Evolutionary conservation across 2,888 invertebrate species (phyloP).

Genomic region (Orthonychiurus folsomi): DNA sequence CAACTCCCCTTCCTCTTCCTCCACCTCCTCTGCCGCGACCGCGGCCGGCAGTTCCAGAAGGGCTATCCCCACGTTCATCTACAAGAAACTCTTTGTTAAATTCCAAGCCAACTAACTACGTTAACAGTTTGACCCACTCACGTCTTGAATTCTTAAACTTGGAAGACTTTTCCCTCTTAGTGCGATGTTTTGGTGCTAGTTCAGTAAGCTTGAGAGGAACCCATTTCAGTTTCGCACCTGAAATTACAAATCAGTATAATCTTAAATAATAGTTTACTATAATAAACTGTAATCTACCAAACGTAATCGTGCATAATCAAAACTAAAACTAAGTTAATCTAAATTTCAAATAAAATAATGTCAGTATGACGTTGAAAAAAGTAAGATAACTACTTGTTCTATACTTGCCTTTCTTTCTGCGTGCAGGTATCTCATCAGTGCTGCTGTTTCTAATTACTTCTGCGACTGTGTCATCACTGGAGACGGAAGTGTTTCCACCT

Average conservation of each 20-base stretch:
- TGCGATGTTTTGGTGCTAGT: constrained; percentile 40
- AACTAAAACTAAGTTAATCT: too few relatives aligned
- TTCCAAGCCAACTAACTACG: too few relatives aligned
- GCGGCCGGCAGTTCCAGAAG: constrained; percentile 40
- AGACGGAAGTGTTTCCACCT: constrained; percentile 1
- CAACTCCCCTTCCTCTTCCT: constrained; percentile 44
- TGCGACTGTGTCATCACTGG: neutral
- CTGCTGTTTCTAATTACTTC: neutral
- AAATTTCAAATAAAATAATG: too few relatives aligned
- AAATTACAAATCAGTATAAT: constrained; percentile 26
- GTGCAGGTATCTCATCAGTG: constrained; percentile 4
- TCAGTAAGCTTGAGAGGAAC: constrained; percentile 71
- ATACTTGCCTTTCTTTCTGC: neutral
- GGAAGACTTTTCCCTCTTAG: constrained; percentile 13
- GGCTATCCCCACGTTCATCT: neutral
- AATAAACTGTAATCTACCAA: too few relatives aligned
- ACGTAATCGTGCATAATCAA: too few relatives aligned
- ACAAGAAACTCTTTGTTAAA: too few relatives aligned
- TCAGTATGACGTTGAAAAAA: neutral
- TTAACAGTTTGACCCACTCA: too few relatives aligned
- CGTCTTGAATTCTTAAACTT: constrained; percentile 7
- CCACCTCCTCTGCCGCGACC: constrained; percentile 43
- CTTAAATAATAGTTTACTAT: constrained; percentile 7
- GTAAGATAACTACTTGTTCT: too few relatives aligned
- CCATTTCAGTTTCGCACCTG: constrained; percentile 69